Evolutionary conservation across 2,888 invertebrate genomes (phyloP), one percentile per base, ranked within the genome.

Genomic region (Zhuqinia jingwanae): DNA sequence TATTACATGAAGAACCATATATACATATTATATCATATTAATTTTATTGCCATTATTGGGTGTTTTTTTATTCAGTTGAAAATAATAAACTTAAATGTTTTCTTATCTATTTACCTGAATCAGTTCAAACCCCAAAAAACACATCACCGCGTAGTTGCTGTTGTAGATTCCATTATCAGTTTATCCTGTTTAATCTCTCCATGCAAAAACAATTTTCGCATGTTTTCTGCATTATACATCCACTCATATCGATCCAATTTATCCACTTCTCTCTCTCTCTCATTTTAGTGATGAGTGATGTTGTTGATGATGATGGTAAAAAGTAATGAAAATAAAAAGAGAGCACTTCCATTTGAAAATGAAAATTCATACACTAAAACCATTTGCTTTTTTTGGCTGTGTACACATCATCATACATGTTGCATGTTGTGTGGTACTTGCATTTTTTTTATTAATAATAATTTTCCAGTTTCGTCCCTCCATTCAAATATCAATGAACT

Each of bases 101-200:
- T 42, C 65, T 68, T 68, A 68, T 45, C 45, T 13, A 68, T 42
- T 3, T 15, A 68, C 36, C 3, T 36, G 1, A 11, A 63, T n/a
- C 13, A 6, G n/a, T n/a, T n/a, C 15, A 68, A 68, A 36, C 36
- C 36, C n/a, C 17, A 20, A 6, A 36, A 65, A 56, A 11, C 36
- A 20, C 36, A 30, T n/a, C 47, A 47, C n/a, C 58, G 25, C 25
- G 15, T 20, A 17, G 8, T 5, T 70, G 47, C 25, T 20, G 22
- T 53, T 75, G 36, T 75, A 30, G 53, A 47, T 47, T 30, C 36
- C n/a, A 53, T 56, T 56, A 75, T 75, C 56, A 75, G 75, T 56
- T 56, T 75, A 75, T 73, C 73, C 73, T 17, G 50, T n/a, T 73
- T 53, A 27, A 73, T 50, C 50, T 73, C n/a, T 8, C 45, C 45